Conservation (phyloP, 2,888 invertebrate species). For the Caenorhabditis zanzibari region DNA sequence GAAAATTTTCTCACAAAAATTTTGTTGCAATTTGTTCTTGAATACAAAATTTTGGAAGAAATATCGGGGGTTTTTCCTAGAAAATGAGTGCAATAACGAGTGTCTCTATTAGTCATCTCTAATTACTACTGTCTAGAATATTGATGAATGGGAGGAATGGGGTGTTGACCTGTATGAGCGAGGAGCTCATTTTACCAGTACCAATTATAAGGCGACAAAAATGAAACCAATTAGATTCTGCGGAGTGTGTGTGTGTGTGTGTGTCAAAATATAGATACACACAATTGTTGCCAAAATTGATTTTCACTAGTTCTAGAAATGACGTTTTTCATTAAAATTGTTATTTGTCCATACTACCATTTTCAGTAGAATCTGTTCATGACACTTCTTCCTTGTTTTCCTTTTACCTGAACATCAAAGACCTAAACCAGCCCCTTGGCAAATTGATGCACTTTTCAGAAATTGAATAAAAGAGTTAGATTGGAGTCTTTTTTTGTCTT, state of each 20-base stretch:
- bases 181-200: constrained; percentile 47
- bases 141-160: background rate
- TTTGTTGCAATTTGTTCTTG: background rate
- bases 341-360: background rate
- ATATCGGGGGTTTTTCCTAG: too few species aligned
- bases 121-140: background rate
- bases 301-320: background rate
- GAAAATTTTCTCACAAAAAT: constrained; percentile 1
- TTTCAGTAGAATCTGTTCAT: constrained; percentile 13
- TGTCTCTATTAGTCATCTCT: background rate
- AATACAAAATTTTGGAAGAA: background rate
- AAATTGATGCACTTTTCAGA: constrained; percentile 1
- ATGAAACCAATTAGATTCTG: constrained; percentile 34
- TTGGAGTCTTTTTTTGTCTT: background rate
- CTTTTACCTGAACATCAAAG: background rate
- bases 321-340: background rate
- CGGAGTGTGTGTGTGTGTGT: too few species aligned
- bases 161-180: constrained; percentile 6
- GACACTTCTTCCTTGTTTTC: constrained; percentile 28
- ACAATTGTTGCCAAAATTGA: background rate
- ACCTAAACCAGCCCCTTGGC: background rate
- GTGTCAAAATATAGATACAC: constrained; percentile 10
- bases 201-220: constrained; percentile 25
- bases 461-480: constrained; percentile 3
- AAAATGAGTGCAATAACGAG: too few species aligned